Conservation (phyloP, 2,113 vertebrate species). For the Argyrosomus japonicus region DNA sequence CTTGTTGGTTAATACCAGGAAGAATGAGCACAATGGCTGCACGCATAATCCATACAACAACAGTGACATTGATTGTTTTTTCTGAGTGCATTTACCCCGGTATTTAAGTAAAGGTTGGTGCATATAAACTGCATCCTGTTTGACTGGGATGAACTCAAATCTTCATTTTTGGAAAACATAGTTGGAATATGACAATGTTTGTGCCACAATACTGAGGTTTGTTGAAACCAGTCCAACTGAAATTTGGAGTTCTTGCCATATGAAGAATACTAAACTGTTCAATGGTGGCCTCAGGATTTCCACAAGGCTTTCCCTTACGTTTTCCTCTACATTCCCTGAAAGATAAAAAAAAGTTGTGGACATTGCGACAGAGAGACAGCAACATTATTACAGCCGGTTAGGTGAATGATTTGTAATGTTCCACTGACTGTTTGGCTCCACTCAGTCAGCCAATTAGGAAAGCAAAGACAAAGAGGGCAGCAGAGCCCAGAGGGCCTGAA, state of each 20-base stretch:
- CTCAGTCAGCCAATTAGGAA: slow-evolving; percentile 65
- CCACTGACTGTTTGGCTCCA: slow-evolving; percentile 47
- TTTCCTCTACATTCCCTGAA: too few relatives aligned
- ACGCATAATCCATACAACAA: slow-evolving; percentile 32
- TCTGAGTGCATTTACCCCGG: slow-evolving; percentile 19
- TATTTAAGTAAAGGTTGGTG: slow-evolving; percentile 5
- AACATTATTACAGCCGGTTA: slow-evolving; percentile 47
- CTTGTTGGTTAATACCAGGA: slow-evolving; percentile 18
- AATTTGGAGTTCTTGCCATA: background rate
- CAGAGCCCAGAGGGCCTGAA: slow-evolving; percentile 58
- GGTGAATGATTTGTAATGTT: slow-evolving; percentile 54
- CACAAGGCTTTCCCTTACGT: too few relatives aligned
- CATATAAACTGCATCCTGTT: slow-evolving; percentile 1
- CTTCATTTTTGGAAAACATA: background rate
- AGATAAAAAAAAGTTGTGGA: background rate
- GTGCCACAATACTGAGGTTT: background rate
- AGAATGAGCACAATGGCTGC: slow-evolving; percentile 1
- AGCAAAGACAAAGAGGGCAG: slow-evolving; percentile 74
- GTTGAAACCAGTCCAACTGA: background rate
- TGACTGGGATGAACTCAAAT: background rate
- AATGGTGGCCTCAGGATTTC: background rate
- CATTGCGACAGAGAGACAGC: background rate
- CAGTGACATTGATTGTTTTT: slow-evolving; percentile 31
- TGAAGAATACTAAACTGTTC: background rate
- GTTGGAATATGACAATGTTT: background rate